Base-by-base conservation (phyloP, 2,888 invertebrate genomes). In the Philereme transversata region DNA sequence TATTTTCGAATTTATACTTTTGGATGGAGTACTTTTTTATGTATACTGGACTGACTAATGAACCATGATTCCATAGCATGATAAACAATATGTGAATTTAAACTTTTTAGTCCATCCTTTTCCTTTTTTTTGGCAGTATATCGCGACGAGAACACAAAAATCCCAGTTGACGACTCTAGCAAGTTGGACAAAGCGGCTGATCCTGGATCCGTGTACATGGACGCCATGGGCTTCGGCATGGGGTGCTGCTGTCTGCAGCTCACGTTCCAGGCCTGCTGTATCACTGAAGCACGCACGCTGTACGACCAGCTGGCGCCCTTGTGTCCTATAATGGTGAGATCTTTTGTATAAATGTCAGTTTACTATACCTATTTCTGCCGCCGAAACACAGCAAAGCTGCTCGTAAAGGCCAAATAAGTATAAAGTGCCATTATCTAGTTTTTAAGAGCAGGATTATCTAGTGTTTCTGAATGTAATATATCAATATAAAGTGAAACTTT, bases 161-260 rank as follows among this genome's bases (percentile, higher is more conserved):
- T 94, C 64, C 98, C 98, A 4, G 96, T 98, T 74, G 97, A 97
- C 79, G 96, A 97, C 69, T 95, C 96, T 5, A 85, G 92, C 68
- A 87, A 89, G 62, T 90, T 93, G 70, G 94, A 95, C 52, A 79
- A 74, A 8, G 95, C 95, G 1, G 96, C 97, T 0, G 93, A 95
- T 76, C 97, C 97, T 0, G 97, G 99, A 90, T 97, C 98, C 78
- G 97, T 99, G 67, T 98, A 99, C 79, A 96, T 99, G 96, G 99
- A 99, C 87, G 98, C 98, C 1, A 99, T 99, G 99, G 99, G 99
- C 34, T 99, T 99, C 85, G 99, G 99, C 57, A 99, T 99, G 99
- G 99, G 99, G 38, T 99, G 99, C 85, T 98, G 98, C 78, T 99
- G 99, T 82, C 93, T 99, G 44, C 99, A 99, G 86, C 94, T 98